phyloP scores from a whole-genome alignment of 2,797 vertebrate genomes.

The Notamacropus eugenii region DNA sequence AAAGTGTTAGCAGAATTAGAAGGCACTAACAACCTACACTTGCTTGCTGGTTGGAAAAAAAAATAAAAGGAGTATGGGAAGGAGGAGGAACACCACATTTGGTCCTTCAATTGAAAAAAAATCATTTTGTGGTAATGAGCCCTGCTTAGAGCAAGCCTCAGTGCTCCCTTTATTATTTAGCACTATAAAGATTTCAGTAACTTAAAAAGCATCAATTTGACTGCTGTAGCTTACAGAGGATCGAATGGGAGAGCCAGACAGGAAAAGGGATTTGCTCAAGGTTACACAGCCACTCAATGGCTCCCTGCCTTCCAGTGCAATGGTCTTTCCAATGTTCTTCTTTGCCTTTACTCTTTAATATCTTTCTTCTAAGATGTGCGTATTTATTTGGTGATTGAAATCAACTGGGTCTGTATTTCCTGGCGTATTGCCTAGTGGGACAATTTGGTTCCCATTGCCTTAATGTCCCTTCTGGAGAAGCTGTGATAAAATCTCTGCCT shows the following conservation, averaged over 20 bases:
- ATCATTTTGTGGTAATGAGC: neutral
- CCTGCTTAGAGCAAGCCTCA: neutral
- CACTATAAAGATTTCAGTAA: neutral
- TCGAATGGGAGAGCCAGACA: neutral
- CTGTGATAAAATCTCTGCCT: neutral
- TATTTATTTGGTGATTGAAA: conserved; percentile 32
- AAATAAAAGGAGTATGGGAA: neutral
- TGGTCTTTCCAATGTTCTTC: neutral
- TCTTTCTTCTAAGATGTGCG: neutral
- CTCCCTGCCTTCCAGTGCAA: neutral
- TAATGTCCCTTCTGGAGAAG: neutral
- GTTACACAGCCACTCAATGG: neutral
- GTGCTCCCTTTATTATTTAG: neutral
- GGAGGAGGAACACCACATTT: neutral
- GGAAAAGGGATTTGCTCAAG: neutral
- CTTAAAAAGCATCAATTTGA: neutral
- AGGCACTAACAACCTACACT: neutral
- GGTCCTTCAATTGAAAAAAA: neutral
- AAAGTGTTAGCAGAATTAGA: neutral
- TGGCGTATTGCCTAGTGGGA: neutral
- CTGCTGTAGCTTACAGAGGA: neutral
- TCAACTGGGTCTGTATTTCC: neutral
- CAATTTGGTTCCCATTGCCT: neutral
- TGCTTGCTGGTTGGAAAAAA: neutral
- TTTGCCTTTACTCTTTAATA: neutral